Percentiles rank a stretch among this genome's conserved stretches.
phyloP scores from a whole-genome alignment of 1,140 invertebrate species.

The Heliconius hermathena region DNA sequence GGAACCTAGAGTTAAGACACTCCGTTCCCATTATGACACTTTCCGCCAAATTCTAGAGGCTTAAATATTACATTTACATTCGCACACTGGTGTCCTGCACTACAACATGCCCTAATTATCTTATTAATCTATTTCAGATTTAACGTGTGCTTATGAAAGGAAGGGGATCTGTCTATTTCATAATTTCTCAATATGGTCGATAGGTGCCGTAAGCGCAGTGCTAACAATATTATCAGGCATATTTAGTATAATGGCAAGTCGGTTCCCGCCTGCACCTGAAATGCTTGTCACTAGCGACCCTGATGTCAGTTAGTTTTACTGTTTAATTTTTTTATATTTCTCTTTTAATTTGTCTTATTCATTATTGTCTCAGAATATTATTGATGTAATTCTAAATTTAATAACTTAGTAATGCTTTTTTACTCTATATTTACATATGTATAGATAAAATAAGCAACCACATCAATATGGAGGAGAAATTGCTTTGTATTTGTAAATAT shows the following conservation, averaged over 20 bases:
- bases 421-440: background rate
- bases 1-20: too few species aligned
- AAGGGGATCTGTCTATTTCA: constrained; percentile 55
- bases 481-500: background rate
- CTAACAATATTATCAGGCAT: constrained; percentile 45
- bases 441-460: background rate
- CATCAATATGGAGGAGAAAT: background rate
- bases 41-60: too few species aligned
- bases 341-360: too few species aligned
- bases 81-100: background rate
- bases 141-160: constrained; percentile 51
- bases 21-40: too few species aligned
- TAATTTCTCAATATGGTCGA: constrained; percentile 43
- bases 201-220: constrained; percentile 46
- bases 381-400: too few species aligned
- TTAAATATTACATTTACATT: background rate
- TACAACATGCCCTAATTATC: background rate
- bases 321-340: too few species aligned
- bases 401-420: background rate
- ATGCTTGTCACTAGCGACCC: constrained; percentile 17
- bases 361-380: too few species aligned
- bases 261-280: constrained; percentile 12
- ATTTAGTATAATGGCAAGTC: constrained; percentile 50
- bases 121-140: constrained; percentile 49
- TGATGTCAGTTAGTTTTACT: constrained; percentile 1